Evolutionary conservation across 2,797 vertebrate genomes (phyloP), one percentile per base, ranked within the genome.

Genomic region (Coregonus sp.): DNA sequence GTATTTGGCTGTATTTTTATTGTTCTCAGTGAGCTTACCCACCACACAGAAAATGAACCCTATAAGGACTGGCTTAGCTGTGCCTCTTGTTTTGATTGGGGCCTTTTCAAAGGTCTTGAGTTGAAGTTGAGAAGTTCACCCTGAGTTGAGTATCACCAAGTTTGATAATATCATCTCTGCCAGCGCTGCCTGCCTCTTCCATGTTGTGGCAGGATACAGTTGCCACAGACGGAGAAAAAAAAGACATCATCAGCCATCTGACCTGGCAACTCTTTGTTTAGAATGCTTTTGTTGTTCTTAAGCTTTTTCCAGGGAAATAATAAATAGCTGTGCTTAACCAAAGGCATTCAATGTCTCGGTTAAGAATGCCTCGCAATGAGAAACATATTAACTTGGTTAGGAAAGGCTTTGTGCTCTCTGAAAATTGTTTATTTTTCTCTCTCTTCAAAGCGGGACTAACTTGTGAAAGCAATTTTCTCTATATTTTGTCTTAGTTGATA

Each of bases 301-400:
- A 59, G 68, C 56, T 37, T 77, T 90, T 91, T 92, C 89, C 85
- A 85, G 76, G 88, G 86, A 88, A 78, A 82, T 80, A 91, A 90
- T 90, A 93, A 94, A 93, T 90, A 93, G 83, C 86, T 73, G 40
- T 1, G 79, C 75, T 75, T 86, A 89, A 91, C 90, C 89, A 90
- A 92, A 94, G 90, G 87, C 85, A 90, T 91, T 90, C 59, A 70
- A 82, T 80, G 83, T 85, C 89, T 31, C 77, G 81, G 76, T 84
- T 75, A 37, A 83, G 89, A 91, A 89, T 76, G 88, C 85, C 73
- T 76, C 81, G 65, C 77, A 88, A 92, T 91, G 86, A 92, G 91
- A 91, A 92, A 91, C 84, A 77, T 65, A 91, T 92, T 91, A 92
- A 84, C 76, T 85, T 16, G 89, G 86, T 91, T 85, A 84, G 79